phyloP scores from a whole-genome alignment of 2,888 invertebrate genomes.

The Himalopsyche kuldschensis region DNA sequence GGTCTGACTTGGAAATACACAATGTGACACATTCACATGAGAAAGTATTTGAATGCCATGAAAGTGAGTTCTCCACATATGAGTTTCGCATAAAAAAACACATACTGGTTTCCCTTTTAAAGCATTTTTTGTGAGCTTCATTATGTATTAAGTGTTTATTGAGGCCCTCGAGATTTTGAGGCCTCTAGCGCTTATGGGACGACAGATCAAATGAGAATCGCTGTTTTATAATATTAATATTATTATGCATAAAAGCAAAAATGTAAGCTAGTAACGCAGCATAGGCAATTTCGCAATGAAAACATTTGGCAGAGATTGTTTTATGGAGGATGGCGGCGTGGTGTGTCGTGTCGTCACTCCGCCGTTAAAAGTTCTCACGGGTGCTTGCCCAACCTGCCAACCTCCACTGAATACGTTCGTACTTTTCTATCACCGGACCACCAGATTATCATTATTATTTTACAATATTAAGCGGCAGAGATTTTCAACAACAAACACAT shows the following conservation, averaged over 20 bases:
- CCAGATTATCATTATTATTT: neutral
- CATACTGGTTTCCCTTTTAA: too few species aligned
- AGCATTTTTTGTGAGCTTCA: too few species aligned
- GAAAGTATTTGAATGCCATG: too few species aligned
- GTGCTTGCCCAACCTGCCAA: slow-evolving; percentile 1
- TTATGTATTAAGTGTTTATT: too few species aligned
- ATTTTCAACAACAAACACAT: neutral
- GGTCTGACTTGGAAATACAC: too few species aligned
- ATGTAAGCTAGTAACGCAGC: neutral
- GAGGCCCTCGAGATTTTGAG: too few species aligned
- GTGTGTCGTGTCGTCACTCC: slow-evolving; percentile 10
- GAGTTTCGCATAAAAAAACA: too few species aligned
- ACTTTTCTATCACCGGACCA: neutral
- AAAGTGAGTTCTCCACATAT: too few species aligned
- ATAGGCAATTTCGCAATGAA: neutral
- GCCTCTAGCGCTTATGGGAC: too few species aligned
- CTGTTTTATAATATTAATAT: neutral
- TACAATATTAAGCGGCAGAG: neutral
- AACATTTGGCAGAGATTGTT: slow-evolving; percentile 11
- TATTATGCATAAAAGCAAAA: neutral
- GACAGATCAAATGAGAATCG: too few species aligned
- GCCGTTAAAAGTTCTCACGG: slow-evolving; percentile 11
- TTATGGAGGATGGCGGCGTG: neutral
- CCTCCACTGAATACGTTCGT: neutral
- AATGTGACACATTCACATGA: too few species aligned